Evolutionary conservation across 2,888 invertebrate species (phyloP), one percentile per base, ranked within the genome.

Genomic region (Parapristionchus giblindavisi): DNA sequence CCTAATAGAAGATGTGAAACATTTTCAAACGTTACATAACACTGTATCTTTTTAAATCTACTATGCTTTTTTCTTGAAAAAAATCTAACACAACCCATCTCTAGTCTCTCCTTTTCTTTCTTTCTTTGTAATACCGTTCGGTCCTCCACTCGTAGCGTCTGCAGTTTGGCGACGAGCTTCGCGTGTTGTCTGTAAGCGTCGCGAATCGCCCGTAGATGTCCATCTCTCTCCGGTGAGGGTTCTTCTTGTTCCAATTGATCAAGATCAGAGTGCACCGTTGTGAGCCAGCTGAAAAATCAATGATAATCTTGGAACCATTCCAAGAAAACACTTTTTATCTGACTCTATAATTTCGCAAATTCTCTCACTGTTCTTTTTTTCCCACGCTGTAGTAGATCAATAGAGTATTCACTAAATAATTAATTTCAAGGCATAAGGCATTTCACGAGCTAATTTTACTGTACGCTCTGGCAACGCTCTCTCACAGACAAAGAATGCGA

Each of bases 151-250:
- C 77, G 77, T 32, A 83, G 77, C 54, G 79, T 76, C 77, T 83
- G 81, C 66, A 83, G 79, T 58, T 80, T 80, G 24, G 56, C 68
- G 24, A 83, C 83, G 51, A 83, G 79, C 34, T 61, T 73, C 5
- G 73, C 73, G 51, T 73, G 73, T 27, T 73, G 60, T 29, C 61
- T 17, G 61, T 11, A 60, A 11, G 60, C 32, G 32, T 38, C 65
- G 21, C 61, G 34, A 1, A 71, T 68, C 11, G 68, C 68, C 24
- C 68, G 21, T 0, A 68, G 43, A 14, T 68, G 68, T 17, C 34
- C 17, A 36, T 68, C 68, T 34, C 70, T 71, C 40, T 71, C 70
- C 1, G 29, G 1, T n/a, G 70, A 56, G 21, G 70, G 56, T 1
- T 54, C 56, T 38, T 71, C 34, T 29, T 32, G 58, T 38, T 73